A percentile compares a stretch with the other conserved stretches of the same genome.
Evolutionary conservation across 1,140 invertebrate genomes (phyloP).

Genomic region (Harlomillsia oculata): DNA sequence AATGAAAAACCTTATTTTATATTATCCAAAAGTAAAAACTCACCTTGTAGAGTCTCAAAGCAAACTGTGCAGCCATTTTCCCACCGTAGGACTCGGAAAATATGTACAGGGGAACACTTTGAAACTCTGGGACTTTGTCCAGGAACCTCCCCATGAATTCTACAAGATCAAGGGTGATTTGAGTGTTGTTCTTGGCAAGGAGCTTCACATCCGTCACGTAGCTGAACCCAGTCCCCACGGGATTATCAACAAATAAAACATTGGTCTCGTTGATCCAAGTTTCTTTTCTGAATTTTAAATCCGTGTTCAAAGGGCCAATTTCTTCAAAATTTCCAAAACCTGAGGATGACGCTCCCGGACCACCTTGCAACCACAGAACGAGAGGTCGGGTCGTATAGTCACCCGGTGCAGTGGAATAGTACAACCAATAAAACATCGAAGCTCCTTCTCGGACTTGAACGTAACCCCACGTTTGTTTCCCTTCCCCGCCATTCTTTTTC

Average conservation of each 20-base stretch:
- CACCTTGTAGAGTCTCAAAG: slow-evolving; percentile 51
- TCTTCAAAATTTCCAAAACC: slow-evolving; percentile 69
- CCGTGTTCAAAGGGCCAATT: slow-evolving; percentile 57
- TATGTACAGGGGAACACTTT: slow-evolving; percentile 63
- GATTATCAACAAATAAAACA: slow-evolving; percentile 77
- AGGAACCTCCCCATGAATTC: slow-evolving; percentile 58
- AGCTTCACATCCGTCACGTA: slow-evolving; percentile 54
- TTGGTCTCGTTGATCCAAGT: slow-evolving; percentile 71
- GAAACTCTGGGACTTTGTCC: slow-evolving; percentile 53
- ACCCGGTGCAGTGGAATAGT: slow-evolving; percentile 53
- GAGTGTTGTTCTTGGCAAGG: slow-evolving; percentile 53
- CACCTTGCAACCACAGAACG: slow-evolving; percentile 66
- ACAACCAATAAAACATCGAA: slow-evolving; percentile 75
- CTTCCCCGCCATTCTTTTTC: no score
- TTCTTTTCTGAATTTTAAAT: slow-evolving; percentile 54
- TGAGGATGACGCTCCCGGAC: slow-evolving; percentile 52
- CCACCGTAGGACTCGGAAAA: slow-evolving; percentile 79
- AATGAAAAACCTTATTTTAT: slow-evolving; percentile 11
- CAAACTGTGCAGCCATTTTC: slow-evolving; percentile 78
- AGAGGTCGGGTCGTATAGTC: slow-evolving; percentile 54
- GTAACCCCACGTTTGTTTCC: slow-evolving; percentile 58
- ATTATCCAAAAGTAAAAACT: background rate
- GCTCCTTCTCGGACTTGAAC: slow-evolving; percentile 56
- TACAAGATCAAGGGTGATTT: slow-evolving; percentile 70
- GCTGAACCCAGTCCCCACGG: slow-evolving; percentile 79